phyloP scores from a whole-genome alignment of 2,113 vertebrate species.

The Ictalurus furcatus region DNA sequence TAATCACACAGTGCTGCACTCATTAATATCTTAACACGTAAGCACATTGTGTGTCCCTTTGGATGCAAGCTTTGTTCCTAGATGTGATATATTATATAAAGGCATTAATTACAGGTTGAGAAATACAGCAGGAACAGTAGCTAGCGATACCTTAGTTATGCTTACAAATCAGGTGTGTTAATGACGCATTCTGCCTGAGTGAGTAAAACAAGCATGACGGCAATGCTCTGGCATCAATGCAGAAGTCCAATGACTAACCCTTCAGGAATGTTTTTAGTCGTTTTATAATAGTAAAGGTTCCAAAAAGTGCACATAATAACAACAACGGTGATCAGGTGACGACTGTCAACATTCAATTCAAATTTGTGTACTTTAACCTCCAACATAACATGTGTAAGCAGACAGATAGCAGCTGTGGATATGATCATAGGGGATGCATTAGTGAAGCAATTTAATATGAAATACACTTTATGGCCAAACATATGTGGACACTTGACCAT shows the following conservation, averaged over 20 bases:
- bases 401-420: neutral
- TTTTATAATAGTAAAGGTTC: neutral
- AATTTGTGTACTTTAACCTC: neutral
- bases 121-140: neutral
- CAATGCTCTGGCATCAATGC: neutral
- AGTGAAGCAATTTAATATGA: neutral
- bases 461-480: neutral
- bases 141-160: neutral
- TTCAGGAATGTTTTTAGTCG: neutral
- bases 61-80: neutral
- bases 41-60: neutral
- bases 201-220: neutral
- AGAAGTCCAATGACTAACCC: neutral
- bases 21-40: neutral
- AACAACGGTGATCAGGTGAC: neutral
- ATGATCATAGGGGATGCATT: neutral
- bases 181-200: neutral
- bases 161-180: neutral
- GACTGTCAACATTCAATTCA: neutral
- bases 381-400: neutral
- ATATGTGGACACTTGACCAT: neutral
- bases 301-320: neutral
- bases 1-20: neutral
- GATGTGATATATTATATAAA: neutral
- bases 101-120: neutral